Base-by-base conservation (phyloP, 2,888 invertebrate species). In the Ichneumoninae sp. region DNA sequence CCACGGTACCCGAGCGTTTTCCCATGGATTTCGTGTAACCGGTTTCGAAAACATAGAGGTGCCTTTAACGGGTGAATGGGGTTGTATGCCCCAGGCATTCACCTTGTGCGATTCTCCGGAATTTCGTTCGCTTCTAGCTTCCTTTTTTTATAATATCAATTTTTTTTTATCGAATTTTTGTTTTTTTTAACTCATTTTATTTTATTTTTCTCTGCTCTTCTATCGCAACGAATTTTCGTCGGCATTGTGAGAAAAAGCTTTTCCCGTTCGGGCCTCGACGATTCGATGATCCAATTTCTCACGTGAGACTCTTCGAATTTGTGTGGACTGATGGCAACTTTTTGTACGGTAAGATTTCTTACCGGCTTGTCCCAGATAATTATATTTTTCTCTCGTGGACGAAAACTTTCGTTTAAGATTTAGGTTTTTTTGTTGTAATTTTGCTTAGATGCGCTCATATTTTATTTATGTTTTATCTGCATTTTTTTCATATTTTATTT, bases 1-100 rank as follows among this genome's bases (percentile, higher is more conserved):
- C 86, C 89, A 90, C 90, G 89, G 88, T 90, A 87, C 85, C 82
- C 87, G 86, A 87, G 87, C 88, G 89, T 90, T 90, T 90, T 89
- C 90, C 89, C 89, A 90, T 89, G 90, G 89, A 89, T 90, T 89
- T 89, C 88, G 84, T 84, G 88, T 87, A 89, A 90, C 90, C 90
- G 89, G 90, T 90, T 90, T 88, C 88, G 86, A 89, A 90, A 90
- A 89, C 87, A 86, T 86, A 88, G 86, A 90, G 88, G 84, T 86
- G 87, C 86, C 86, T 88, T 88, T 87, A 87, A 88, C 88, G 89
- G 87, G 86, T 90, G 90, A 90, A 90, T 90, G 88, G 87, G 80
- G 86, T 87, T 85, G 86, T 84, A 86, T 74, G 86, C 79, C 83
- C 71, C 57, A 78, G 89, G 87, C 90, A 88, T 90, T 90, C 89